Conservation (phyloP, 2,797 vertebrate species). For the Semaprochilodus insignis region DNA sequence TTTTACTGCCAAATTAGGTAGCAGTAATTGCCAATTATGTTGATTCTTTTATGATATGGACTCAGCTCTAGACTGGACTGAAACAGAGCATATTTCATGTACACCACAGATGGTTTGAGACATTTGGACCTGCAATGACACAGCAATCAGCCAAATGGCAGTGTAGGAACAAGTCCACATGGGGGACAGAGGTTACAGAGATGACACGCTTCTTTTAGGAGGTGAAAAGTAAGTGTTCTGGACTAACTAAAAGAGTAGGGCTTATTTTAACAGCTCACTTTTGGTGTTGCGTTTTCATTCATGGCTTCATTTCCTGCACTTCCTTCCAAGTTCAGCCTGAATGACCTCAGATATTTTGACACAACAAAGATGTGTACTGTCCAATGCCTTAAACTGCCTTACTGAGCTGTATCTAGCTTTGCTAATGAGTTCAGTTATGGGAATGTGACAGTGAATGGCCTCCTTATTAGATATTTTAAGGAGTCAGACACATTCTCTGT, state of each 20-base stretch:
- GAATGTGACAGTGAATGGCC: slow-evolving; percentile 1
- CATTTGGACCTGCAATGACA: slow-evolving; percentile 61
- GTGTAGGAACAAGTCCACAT: slow-evolving; percentile 49
- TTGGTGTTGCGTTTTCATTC: slow-evolving; percentile 23
- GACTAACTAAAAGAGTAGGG: slow-evolving; percentile 35
- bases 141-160: slow-evolving; percentile 57
- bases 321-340: slow-evolving; percentile 35
- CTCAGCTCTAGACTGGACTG: slow-evolving; percentile 62
- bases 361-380: slow-evolving; percentile 47
- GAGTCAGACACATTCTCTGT: slow-evolving; percentile 54
- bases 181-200: slow-evolving; percentile 54
- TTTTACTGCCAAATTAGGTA: slow-evolving; percentile 70
- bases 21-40: slow-evolving; percentile 68
- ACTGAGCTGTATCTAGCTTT: slow-evolving; percentile 16
- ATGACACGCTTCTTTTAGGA: slow-evolving; percentile 53
- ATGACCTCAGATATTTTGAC: slow-evolving; percentile 45
- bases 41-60: slow-evolving; percentile 68
- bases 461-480: slow-evolving; percentile 19
- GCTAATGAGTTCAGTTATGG: slow-evolving; percentile 39
- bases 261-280: slow-evolving; percentile 39
- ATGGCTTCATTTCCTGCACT: slow-evolving; percentile 29
- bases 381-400: slow-evolving; percentile 32
- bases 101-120: slow-evolving; percentile 63
- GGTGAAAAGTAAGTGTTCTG: slow-evolving; percentile 12
- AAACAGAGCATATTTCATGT: slow-evolving; percentile 67